phyloP scores from a whole-genome alignment of 2,797 vertebrate species.

The Malurus leucopterus region DNA sequence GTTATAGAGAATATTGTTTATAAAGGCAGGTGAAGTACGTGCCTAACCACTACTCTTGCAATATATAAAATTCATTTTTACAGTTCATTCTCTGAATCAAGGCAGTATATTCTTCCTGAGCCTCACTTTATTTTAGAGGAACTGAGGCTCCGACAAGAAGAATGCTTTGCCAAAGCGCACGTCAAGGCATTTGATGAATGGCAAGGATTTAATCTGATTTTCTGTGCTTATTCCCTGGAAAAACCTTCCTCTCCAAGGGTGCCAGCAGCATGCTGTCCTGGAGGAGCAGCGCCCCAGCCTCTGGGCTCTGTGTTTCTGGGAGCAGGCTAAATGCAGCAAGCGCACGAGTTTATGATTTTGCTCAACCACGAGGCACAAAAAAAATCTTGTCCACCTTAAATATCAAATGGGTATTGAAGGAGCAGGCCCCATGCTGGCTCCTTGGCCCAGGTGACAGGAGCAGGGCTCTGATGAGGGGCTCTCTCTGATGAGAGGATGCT shows the following conservation, averaged over 20 bases:
- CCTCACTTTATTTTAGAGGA: neutral
- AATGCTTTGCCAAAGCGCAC: fast-evolving
- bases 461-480: slow-evolving; percentile 9
- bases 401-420: neutral
- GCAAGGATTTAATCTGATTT: neutral
- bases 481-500: slow-evolving; percentile 24
- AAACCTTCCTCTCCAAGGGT: neutral
- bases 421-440: neutral
- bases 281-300: fast-evolving
- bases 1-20: neutral
- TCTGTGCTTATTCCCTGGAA: neutral
- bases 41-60: neutral
- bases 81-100: neutral
- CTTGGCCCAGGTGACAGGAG: neutral
- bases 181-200: neutral
- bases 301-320: fast-evolving
- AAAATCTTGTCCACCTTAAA: neutral
- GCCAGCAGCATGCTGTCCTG: neutral
- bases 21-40: neutral
- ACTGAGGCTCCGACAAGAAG: neutral
- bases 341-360: fast-evolving
- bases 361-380: neutral
- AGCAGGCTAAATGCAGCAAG: neutral
- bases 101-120: neutral
- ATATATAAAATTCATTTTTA: neutral